Base-by-base conservation (phyloP, 92 coral and sea anemone species). In the Micromussa lordhowensis region DNA sequence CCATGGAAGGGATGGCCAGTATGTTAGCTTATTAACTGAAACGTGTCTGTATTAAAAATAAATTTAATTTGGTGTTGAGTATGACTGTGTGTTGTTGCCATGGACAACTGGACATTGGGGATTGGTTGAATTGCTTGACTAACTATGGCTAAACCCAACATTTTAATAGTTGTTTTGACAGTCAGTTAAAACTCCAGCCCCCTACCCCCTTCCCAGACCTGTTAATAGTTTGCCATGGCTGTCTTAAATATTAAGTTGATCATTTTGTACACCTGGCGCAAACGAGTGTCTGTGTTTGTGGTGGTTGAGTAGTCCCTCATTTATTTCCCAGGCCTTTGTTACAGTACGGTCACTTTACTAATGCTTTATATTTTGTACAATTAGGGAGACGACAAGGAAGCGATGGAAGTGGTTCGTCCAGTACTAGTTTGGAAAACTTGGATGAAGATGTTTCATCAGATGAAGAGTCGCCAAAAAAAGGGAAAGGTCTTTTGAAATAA, bases 1-100 rank as follows among this genome's bases (percentile, higher is more conserved):
- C 88, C n/a, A 84, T 84, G 81, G 88, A 84, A 84, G 88, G 88
- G 51, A 84, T 84, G 81, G 88, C 81, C 54, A 84, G 88, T 71
- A 72, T 49, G 80, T 70, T 70, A 6, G 63, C 68, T 85, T 54
- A 72, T 73, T 38, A 75, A 75, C 79, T 75, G 79, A 75, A 75
- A 32, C 49, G 79, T 75, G 79, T 75, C 79, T 75, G 79, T 75
- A 75, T 68, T 68, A 68, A 68, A 75, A 75, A 30, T 75, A 75
- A 2, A 29, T 75, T 75, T 75, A 75, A 75, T 75, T 75, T 75
- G 79, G 79, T 75, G 79, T 75, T 75, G 26, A 75, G 79, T 32
- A 40, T 75, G 34, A 77, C 81, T 77, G 81, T 77, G 36, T 35
- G 36, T 77, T 77, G 81, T 77, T 77, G 81, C 81, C 58, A 77